phyloP scores from a whole-genome alignment of 1,140 invertebrate species.

The Euglossa dilemma region DNA sequence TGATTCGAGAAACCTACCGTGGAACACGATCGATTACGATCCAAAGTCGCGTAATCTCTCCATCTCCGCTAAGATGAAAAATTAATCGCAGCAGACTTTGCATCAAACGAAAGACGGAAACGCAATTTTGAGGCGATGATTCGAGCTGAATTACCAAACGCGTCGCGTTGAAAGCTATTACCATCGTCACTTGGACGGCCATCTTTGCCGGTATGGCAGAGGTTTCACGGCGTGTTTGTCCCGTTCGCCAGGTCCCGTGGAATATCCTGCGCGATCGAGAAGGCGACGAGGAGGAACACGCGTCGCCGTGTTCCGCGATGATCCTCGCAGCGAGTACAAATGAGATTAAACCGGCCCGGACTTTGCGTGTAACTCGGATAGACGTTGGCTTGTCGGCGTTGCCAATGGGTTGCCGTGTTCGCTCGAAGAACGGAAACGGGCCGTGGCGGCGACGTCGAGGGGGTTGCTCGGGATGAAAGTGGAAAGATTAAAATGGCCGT shows the following conservation, averaged over 20 bases:
- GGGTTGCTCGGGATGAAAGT: conserved; percentile 42
- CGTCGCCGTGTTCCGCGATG: conserved; percentile 25
- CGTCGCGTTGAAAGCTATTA: too few relatives aligned
- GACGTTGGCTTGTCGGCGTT: conserved; percentile 49
- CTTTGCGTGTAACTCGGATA: conserved; percentile 52
- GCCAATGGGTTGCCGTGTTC: conserved; percentile 36
- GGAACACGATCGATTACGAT: too few relatives aligned
- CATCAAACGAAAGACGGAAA: too few relatives aligned
- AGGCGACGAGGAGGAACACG: conserved; percentile 15
- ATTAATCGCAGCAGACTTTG: too few relatives aligned
- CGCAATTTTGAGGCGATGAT: too few relatives aligned
- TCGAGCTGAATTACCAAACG: too few relatives aligned
- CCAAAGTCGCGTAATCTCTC: too few relatives aligned
- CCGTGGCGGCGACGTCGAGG: not conserved
- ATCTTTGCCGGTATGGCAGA: conserved; percentile 31
- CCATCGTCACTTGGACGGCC: not conserved
- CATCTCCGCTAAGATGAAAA: too few relatives aligned
- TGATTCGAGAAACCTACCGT: too few relatives aligned
- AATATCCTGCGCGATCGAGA: conserved; percentile 10
- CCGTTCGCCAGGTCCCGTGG: not conserved
- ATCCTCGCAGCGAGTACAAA: conserved; percentile 47
- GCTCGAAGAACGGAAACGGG: not conserved
- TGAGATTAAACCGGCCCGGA: conserved; percentile 56
- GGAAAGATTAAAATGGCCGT: conserved; percentile 60
- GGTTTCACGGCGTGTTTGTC: conserved; percentile 14